Base-by-base conservation (phyloP, 2,113 vertebrate species). In the Arenaria interpres region DNA sequence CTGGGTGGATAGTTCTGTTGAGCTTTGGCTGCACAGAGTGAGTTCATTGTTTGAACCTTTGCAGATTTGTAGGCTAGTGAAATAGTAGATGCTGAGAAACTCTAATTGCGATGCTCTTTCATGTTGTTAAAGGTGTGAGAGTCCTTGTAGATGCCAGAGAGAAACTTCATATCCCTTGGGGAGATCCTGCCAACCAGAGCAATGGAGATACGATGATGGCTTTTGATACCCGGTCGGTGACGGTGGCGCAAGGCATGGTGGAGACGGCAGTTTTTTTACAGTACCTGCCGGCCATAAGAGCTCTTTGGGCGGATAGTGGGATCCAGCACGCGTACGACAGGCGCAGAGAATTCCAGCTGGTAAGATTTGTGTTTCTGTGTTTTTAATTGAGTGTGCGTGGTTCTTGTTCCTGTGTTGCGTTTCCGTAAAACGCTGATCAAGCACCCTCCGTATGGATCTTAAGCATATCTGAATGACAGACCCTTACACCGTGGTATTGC, bases 151-250 rank as follows among this genome's bases (percentile, higher is more conserved):
- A 99, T 21, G 99, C 99, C 62, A 98, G 99, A 54, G 99, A 99
- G 97, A 99, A 99, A 97, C 99, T 99, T 88, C 99, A 99, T 97
- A 99, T 99, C 95, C 99, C 99, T 1, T 99, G 99, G 99, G 99
- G 99, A 84, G 98, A 99, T 75, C 94, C 98, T 2, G 91, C 98
- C 39, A 99, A 99, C 98, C 99, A 99, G 85, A 93, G 84, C 32
- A 97, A 98, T 0, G 99, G 99, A 2, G 99, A 99, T 79, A 97
- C 89, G 50, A 89, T 99, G 98, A 99, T 99, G 99, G 98, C 98
- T 1, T 99, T 99, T 24, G 99, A 99, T 95, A 99, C 99, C 2
- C 98, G 99, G 4, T 98, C 99, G 0, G 97, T 98, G 28, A 97
- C 96, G 84, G 99, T 98, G 94, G 97, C 88, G 27, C 98, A 98